These are phyloP conservation scores for Dermatophagoides farinae DNA, from an alignment of 1,140 invertebrate species.

Conservation along the genomic window DNA sequence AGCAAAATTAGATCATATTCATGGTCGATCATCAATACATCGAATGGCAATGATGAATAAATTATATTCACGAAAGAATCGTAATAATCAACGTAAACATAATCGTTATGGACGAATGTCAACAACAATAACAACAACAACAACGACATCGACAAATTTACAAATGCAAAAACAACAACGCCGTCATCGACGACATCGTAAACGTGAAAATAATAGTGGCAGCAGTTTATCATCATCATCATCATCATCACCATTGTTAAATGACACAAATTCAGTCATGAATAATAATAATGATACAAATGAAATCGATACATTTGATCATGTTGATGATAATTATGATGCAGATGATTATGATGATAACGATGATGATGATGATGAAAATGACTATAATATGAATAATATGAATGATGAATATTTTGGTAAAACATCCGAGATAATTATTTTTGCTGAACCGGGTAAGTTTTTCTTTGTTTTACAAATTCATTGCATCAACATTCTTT, in stretches of 20 bases:
- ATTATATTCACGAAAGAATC: background rate
- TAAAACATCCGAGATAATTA: constrained; percentile 54
- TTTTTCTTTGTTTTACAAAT: too few species aligned
- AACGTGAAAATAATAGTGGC: too few species aligned
- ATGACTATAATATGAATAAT: background rate
- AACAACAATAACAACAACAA: background rate
- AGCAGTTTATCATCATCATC: background rate
- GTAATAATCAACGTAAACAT: background rate
- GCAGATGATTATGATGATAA: background rate
- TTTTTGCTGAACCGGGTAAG: constrained; percentile 56
- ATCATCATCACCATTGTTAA: background rate
- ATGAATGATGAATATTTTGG: constrained; percentile 48
- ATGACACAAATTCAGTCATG: background rate
- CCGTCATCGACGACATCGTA: too few species aligned
- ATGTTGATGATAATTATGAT: background rate
- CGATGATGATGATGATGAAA: background rate
- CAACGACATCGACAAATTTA: background rate
- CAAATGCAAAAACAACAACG: background rate
- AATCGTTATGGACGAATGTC: background rate
- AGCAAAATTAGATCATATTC: background rate
- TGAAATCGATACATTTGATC: too few species aligned
- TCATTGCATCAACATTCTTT: too few species aligned
- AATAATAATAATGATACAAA: too few species aligned
- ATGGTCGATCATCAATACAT: background rate
- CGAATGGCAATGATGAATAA: background rate